A percentile compares a stretch with the other conserved stretches of the same genome.
phyloP scores from a whole-genome alignment of 2,888 invertebrate genomes.

The Trilocha varians region DNA sequence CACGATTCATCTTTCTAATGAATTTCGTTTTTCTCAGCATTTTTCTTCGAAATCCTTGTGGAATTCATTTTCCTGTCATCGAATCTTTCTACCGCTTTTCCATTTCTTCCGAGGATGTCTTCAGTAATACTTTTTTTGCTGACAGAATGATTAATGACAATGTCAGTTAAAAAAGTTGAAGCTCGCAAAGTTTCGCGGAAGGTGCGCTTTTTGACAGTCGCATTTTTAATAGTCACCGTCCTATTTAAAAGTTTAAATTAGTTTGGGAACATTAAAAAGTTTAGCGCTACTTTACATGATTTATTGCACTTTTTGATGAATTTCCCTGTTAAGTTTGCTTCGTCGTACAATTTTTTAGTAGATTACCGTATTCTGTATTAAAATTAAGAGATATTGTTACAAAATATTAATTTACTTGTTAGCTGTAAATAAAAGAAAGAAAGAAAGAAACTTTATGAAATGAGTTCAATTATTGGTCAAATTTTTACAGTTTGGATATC shows the following conservation, averaged over 20 bases:
- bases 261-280: constrained; percentile 4
- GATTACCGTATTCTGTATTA: too few species aligned
- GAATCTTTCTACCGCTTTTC: background rate
- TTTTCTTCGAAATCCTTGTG: too few species aligned
- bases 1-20: too few species aligned
- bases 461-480: too few species aligned
- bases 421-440: too few species aligned
- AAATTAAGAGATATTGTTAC: too few species aligned
- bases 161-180: constrained; percentile 13
- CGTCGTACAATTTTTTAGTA: too few species aligned
- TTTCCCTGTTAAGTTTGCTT: too few species aligned
- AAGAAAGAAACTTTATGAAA: too few species aligned
- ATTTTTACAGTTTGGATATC: too few species aligned
- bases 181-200: constrained; percentile 20
- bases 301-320: constrained; percentile 1
- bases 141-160: constrained; percentile 6
- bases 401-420: too few species aligned
- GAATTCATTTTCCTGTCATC: constrained; percentile 3
- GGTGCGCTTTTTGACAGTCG: constrained; percentile 12
- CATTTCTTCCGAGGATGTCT: background rate
- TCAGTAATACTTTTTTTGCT: background rate
- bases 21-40: too few species aligned
- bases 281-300: background rate
- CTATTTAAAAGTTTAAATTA: constrained; percentile 17
- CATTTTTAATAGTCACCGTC: constrained; percentile 26